These are phyloP conservation scores for Entelurus aequoreus DNA, from an alignment of 2,113 vertebrate species.

Conservation along the genomic window DNA sequence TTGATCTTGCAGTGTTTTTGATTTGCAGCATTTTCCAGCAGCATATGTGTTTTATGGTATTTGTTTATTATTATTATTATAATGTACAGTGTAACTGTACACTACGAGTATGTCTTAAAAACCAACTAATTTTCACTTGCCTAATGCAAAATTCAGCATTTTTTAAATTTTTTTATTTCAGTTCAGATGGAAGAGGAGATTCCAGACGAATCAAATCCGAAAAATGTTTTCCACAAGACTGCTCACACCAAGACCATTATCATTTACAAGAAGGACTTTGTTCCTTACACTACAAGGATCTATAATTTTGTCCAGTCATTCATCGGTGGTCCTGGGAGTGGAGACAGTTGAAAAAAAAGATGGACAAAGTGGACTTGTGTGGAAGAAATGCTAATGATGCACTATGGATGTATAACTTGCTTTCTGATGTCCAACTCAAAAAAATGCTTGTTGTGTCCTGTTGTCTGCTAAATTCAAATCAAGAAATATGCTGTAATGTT, in stretches of 20 bases:
- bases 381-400: background rate
- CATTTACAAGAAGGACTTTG: constrained; percentile 59
- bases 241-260: constrained; percentile 25
- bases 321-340: constrained; percentile 9
- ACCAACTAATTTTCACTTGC: background rate
- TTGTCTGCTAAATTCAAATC: too few species aligned
- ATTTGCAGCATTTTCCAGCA: too few species aligned
- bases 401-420: background rate
- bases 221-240: constrained; percentile 9
- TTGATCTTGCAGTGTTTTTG: too few species aligned
- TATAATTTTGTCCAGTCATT: constrained; percentile 43
- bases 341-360: constrained; percentile 25
- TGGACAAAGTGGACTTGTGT: background rate
- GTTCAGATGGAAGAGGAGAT: constrained; percentile 9
- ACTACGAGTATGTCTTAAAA: background rate
- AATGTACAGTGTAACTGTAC: too few species aligned
- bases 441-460: background rate
- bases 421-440: background rate
- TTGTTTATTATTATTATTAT: too few species aligned
- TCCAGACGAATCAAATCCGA: constrained; percentile 12
- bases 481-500: too few species aligned
- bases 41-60: too few species aligned
- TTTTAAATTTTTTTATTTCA: background rate
- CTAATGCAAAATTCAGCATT: background rate
- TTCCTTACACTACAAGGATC: constrained; percentile 57